Evolutionary conservation across 2,113 vertebrate species (phyloP), one percentile per base, ranked within the genome.

Genomic region (Galbula dea): DNA sequence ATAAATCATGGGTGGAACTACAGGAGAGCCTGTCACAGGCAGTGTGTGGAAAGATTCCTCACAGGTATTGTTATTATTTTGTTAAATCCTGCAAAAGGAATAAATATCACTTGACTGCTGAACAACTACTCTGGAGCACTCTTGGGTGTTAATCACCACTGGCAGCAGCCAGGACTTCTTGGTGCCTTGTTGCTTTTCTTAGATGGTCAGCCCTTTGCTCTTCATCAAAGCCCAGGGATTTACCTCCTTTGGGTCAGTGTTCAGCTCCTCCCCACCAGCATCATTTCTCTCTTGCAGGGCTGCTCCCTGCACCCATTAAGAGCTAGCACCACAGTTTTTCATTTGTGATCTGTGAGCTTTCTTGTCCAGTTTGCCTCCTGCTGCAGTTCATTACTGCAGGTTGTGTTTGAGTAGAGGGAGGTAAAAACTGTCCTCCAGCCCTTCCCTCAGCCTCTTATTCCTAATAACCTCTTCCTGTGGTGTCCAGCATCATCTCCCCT

Each of bases 401-500:
- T 58, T 12, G n/a, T 57, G 46, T 39, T 79, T n/a, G 27, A 72
- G 72, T 11, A 1, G 5, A 0, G 13, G 12, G 1, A 69, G 91
- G 68, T 0, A 24, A 17, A n/a, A 24, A 41, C 84, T 45, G 81
- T 58, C 71, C 71, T 63, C 26, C 71, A 29, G 76, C 79, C 34
- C 88, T 71, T 18, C 66, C 49, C 48, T 13, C 52, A 22, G 39
- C 83, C 34, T 72, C 83, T n/a, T 32, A 0, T 3, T 15, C 52
- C 72, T 3, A 1, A 23, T 1, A 22, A 2, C 41, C 55, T 20
- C 4, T 7, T 16, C 5, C 65, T 22, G 30, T 0, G 4, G 58
- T 0, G 29, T 1, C 41, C 34, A 1, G 27, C 1, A 0, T 0
- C 57, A 9, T 4, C 30, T 62, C 45, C 37, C 10, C 29, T 8